Evolutionary conservation across 2,797 vertebrate genomes (phyloP).

Genomic region (Heterohyrax brucei): DNA sequence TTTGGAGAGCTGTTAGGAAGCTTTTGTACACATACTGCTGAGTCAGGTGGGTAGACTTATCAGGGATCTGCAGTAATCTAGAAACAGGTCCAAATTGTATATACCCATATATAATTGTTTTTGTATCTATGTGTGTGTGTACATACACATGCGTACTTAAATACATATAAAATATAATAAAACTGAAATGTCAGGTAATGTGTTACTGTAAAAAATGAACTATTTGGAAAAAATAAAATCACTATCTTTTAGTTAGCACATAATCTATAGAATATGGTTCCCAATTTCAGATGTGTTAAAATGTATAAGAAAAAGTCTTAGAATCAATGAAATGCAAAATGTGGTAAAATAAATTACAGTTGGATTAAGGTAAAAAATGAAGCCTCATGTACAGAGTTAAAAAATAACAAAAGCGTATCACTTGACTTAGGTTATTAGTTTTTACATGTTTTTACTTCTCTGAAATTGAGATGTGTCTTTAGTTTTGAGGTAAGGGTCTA

Average conservation of each 20-base stretch:
- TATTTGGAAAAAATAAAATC: slow-evolving; percentile 38
- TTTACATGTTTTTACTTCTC: slow-evolving; percentile 19
- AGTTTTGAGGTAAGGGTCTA: background rate
- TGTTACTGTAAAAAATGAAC: background rate
- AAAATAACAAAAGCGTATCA: slow-evolving; percentile 31
- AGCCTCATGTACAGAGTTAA: background rate
- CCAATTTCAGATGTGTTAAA: slow-evolving; percentile 30
- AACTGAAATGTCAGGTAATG: background rate
- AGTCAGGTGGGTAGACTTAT: background rate
- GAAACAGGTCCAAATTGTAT: slow-evolving; percentile 7
- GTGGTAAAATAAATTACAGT: slow-evolving; percentile 19
- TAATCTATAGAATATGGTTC: slow-evolving; percentile 17
- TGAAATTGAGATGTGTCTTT: slow-evolving; percentile 6
- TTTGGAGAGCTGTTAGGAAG: background rate
- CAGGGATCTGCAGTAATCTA: background rate
- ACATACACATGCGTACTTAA: background rate
- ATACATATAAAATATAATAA: background rate
- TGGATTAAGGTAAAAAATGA: slow-evolving; percentile 44
- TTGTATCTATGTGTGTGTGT: background rate
- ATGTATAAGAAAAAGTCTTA: background rate
- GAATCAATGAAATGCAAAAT: background rate
- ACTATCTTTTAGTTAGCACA: background rate
- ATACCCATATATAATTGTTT: background rate
- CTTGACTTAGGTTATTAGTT: slow-evolving; percentile 15
- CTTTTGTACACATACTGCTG: background rate